These are phyloP conservation scores for Macaca mulatta DNA, from an alignment of 2,113 vertebrate species.

Conservation along the genomic window DNA sequence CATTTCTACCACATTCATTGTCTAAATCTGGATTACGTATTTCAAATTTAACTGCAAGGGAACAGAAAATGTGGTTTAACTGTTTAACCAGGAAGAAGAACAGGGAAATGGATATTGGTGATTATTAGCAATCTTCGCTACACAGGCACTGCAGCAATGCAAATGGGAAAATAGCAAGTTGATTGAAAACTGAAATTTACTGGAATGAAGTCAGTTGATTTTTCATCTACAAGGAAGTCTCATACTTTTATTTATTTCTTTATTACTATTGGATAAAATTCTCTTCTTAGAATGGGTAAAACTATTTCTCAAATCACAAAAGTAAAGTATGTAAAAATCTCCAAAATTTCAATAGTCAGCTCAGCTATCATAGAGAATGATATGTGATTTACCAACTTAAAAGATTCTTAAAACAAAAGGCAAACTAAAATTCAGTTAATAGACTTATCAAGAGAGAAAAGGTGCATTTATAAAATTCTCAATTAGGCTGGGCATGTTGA, in stretches of 20 bases:
- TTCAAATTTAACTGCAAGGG: not conserved
- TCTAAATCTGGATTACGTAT: not conserved
- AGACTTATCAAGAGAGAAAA: conserved; percentile 1
- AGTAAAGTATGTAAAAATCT: not conserved
- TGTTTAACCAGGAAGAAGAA: not conserved
- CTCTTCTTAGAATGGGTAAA: not conserved
- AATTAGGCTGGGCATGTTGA: not conserved
- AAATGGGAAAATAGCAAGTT: not conserved
- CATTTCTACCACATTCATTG: not conserved
- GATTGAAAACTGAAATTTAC: not conserved
- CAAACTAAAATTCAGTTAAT: not conserved
- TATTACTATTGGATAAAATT: not conserved
- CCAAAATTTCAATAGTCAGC: not conserved
- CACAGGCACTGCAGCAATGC: not conserved
- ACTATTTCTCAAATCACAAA: not conserved
- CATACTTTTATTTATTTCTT: not conserved
- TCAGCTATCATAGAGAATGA: not conserved
- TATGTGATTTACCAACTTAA: not conserved
- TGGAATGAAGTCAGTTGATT: not conserved
- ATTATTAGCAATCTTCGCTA: not conserved
- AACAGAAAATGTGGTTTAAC: not conserved
- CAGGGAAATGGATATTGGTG: not conserved
- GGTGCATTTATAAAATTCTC: not conserved
- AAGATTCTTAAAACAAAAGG: not conserved
- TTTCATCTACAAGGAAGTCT: not conserved